Conservation (phyloP, 2,888 invertebrate genomes). For the Myopa tessellatipennis region DNA sequence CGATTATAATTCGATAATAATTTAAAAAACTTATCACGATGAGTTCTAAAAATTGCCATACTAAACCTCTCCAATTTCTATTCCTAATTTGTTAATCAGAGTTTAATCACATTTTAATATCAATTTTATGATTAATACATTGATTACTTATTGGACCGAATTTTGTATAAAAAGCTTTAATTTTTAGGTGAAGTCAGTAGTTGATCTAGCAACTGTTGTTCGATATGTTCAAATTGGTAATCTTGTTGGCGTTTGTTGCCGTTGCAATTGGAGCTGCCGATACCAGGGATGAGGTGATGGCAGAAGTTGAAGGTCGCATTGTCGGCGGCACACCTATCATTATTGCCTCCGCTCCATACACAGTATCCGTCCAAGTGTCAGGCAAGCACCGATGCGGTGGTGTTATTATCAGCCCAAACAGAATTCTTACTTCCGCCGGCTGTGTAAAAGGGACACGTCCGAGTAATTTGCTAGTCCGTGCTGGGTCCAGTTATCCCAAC, state of each 20-base stretch:
- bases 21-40: no score
- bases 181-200: neutral
- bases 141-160: neutral
- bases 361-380: constrained; percentile 56
- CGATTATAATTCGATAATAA: no score
- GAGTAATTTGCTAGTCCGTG: constrained; percentile 66
- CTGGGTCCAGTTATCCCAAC: constrained; percentile 69
- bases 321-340: constrained; percentile 56
- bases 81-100: no score
- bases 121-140: no score
- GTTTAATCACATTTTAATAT: no score
- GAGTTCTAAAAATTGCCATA: no score
- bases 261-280: constrained; percentile 53
- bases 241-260: constrained; percentile 48
- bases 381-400: constrained; percentile 72
- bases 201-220: neutral
- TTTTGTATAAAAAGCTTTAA: neutral
- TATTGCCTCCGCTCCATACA: constrained; percentile 56
- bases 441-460: constrained; percentile 64
- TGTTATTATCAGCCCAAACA: constrained; percentile 67
- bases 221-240: constrained; percentile 54
- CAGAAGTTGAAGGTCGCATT: constrained; percentile 57
- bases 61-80: no score
- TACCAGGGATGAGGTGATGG: constrained; percentile 53
- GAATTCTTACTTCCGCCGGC: constrained; percentile 73